Conservation (phyloP, 2,797 vertebrate genomes). For the Diplodus sargus region DNA sequence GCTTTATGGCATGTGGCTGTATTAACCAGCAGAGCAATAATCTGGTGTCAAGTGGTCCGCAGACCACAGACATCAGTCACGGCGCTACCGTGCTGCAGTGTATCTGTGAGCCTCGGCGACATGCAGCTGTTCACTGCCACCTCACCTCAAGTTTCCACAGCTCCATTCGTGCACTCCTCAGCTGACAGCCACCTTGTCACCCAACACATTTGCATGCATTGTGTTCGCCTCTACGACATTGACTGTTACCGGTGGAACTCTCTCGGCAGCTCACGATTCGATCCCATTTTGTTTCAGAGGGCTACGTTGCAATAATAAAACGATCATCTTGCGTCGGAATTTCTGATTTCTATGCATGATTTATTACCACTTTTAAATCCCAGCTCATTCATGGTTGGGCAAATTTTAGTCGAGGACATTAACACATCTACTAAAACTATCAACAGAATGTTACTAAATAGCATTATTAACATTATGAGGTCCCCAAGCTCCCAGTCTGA, state of each 20-base stretch:
- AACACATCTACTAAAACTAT: no score
- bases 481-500: no score
- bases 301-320: no score
- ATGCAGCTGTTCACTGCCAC: conserved; percentile 57
- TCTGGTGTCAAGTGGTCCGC: conserved; percentile 83
- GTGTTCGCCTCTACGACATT: conserved; percentile 11
- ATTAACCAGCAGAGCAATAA: conserved; percentile 83
- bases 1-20: conserved; percentile 82
- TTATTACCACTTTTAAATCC: no score
- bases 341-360: no score
- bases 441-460: no score
- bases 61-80: conserved; percentile 80
- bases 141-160: conserved; percentile 40
- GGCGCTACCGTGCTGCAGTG: conserved; percentile 50
- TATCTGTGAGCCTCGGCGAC: conserved; percentile 49
- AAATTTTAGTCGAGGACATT: no score
- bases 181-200: conserved; percentile 31
- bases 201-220: conserved; percentile 21
- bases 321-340: no score
- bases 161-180: conserved; percentile 40
- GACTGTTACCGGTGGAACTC: background rate
- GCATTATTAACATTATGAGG: no score
- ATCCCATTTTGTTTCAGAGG: no score
- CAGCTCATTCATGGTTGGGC: no score
- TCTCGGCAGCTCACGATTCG: no score